Percentiles rank a stretch among this genome's conserved stretches.
Evolutionary conservation across 2,797 vertebrate species (phyloP).

Genomic region (Takifugu rubripes): DNA sequence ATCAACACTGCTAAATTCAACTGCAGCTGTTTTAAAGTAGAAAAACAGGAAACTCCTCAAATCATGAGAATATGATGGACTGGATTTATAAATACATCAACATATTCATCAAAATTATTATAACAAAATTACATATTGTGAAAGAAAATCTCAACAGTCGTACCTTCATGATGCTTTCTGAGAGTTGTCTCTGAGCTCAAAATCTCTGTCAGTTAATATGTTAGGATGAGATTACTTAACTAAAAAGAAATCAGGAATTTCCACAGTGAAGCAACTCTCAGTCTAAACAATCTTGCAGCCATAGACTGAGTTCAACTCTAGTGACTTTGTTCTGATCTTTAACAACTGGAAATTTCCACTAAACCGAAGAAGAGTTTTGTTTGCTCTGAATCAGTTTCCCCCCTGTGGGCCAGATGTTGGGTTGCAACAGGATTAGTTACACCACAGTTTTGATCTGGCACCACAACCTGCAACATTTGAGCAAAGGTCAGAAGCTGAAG

Average conservation of each 20-base stretch:
- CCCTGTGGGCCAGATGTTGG: neutral
- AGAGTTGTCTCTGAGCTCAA: constrained; percentile 3
- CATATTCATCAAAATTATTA: neutral
- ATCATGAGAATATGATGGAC: neutral
- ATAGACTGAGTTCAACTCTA: constrained; percentile 8
- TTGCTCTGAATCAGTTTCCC: neutral
- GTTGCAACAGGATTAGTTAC: constrained; percentile 22
- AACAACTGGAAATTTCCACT: constrained; percentile 5
- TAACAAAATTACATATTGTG: neutral
- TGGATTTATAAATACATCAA: too few species aligned
- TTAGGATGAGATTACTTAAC: constrained; percentile 38
- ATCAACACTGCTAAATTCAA: constrained; percentile 34
- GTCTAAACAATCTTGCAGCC: constrained; percentile 2
- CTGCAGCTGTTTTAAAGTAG: constrained; percentile 24
- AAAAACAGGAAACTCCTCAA: neutral
- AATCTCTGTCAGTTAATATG: constrained; percentile 30
- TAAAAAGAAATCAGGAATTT: constrained; percentile 41
- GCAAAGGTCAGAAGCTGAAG: constrained; percentile 31
- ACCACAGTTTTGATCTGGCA: constrained; percentile 35
- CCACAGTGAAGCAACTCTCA: constrained; percentile 34
- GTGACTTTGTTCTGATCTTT: neutral
- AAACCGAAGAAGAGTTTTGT: constrained; percentile 3
- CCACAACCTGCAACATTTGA: neutral
- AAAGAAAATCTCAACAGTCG: neutral
- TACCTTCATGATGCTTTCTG: constrained; percentile 64